Evolutionary conservation across 2,797 vertebrate genomes (phyloP).

Genomic region (Schizopygopsis pylzovi): DNA sequence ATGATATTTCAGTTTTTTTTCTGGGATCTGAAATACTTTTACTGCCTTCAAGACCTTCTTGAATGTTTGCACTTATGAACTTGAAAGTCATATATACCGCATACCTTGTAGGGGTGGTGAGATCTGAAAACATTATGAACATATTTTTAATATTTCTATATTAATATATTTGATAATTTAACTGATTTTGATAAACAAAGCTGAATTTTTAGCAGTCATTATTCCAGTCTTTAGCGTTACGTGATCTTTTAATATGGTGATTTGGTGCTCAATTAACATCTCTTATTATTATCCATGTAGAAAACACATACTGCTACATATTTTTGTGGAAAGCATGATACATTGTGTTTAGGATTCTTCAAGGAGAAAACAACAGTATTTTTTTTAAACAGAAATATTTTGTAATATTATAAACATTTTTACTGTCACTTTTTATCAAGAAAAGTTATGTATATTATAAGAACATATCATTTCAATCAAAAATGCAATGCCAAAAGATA

Average conservation of each 20-base stretch:
- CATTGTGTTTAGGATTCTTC: background rate
- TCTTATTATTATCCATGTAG: background rate
- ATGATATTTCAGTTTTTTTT: background rate
- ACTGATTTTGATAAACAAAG: background rate
- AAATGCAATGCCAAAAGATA: too few relatives aligned
- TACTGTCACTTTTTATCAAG: background rate
- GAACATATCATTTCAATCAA: background rate
- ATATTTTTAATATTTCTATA: background rate
- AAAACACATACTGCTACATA: background rate
- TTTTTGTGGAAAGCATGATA: background rate
- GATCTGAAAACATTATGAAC: background rate
- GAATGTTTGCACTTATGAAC: slow-evolving; percentile 1
- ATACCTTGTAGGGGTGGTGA: background rate
- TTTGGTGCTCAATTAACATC: background rate
- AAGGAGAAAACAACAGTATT: background rate
- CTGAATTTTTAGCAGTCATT: background rate
- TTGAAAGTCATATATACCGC: slow-evolving; percentile 2
- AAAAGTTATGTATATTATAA: background rate
- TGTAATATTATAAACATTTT: background rate
- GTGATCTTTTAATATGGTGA: background rate
- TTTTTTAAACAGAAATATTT: background rate
- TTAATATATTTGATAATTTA: background rate
- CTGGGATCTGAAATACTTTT: background rate
- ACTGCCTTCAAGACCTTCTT: background rate
- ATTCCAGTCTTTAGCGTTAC: background rate